Conservation (phyloP, 2,113 vertebrate genomes). For the Oncorhynchus tshawytscha region DNA sequence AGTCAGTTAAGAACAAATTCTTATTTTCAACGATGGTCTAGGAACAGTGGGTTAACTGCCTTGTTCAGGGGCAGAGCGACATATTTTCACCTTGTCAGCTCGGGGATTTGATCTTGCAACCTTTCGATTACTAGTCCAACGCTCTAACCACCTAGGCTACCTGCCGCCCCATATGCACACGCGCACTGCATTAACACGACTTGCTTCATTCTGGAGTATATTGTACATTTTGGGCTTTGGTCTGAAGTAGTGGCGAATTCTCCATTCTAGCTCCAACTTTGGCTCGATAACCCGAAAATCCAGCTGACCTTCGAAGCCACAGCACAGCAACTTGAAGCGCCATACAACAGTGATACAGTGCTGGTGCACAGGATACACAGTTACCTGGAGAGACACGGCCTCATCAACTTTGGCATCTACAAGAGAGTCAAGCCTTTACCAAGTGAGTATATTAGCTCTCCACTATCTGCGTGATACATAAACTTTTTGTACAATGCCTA, state of each 20-base stretch:
- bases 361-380: conserved; percentile 97
- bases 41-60: too few relatives aligned
- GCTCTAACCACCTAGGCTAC: too few relatives aligned
- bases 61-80: too few relatives aligned
- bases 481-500: not conserved
- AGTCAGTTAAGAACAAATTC: too few relatives aligned
- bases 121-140: too few relatives aligned
- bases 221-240: not conserved
- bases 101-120: too few relatives aligned
- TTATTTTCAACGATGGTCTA: too few relatives aligned
- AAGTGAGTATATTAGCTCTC: conserved; percentile 76
- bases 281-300: conserved; percentile 97
- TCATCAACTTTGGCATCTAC: conserved; percentile 97
- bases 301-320: conserved; percentile 94
- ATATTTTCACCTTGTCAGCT: too few relatives aligned
- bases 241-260: not conserved
- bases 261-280: conserved; percentile 87
- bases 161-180: too few relatives aligned
- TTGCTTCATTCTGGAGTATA: too few relatives aligned
- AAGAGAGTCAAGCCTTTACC: conserved; percentile 96
- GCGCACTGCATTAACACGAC: not conserved
- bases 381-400: conserved; percentile 93
- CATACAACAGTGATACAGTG: conserved; percentile 96
- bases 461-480: not conserved
- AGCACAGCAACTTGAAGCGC: conserved; percentile 92